Conservation (phyloP, 2,797 vertebrate species). For the Sebastes steindachneri region DNA sequence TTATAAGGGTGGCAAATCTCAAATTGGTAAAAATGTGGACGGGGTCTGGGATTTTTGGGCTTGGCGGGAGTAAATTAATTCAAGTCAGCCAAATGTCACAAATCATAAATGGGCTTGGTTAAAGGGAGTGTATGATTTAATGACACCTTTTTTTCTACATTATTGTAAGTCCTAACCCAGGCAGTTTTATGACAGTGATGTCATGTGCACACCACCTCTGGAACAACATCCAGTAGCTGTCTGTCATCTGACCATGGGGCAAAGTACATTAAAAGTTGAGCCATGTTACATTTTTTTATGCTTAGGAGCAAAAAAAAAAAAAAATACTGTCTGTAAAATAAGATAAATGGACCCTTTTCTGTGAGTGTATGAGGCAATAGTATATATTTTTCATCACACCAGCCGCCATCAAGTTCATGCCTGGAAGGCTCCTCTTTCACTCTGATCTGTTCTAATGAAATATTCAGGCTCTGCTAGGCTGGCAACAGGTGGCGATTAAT, state of each 20-base stretch:
- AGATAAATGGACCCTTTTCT: not conserved
- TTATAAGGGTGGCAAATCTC: not conserved
- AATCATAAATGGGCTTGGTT: not conserved
- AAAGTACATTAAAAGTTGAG: conserved; percentile 57
- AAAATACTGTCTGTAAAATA: not conserved
- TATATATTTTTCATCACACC: not conserved
- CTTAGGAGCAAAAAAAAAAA: not conserved
- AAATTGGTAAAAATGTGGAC: not conserved
- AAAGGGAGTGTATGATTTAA: not conserved
- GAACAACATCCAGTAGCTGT: conserved; percentile 1
- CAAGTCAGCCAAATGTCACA: not conserved
- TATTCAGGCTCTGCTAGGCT: conserved; percentile 58
- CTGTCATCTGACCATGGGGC: conserved; percentile 63
- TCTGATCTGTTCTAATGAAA: conserved; percentile 71
- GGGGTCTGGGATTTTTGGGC: not conserved
- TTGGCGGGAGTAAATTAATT: not conserved
- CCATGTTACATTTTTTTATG: not conserved
- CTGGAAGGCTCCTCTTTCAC: conserved; percentile 48
- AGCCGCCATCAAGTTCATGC: not conserved
- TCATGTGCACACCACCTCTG: conserved; percentile 33
- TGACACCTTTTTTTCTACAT: no score
- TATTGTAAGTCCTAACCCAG: not conserved
- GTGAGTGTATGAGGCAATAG: not conserved
- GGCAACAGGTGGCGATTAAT: conserved; percentile 61
- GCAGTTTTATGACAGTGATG: not conserved